Conservation (phyloP, 2,113 vertebrate species). For the Cygnus buccinator region DNA sequence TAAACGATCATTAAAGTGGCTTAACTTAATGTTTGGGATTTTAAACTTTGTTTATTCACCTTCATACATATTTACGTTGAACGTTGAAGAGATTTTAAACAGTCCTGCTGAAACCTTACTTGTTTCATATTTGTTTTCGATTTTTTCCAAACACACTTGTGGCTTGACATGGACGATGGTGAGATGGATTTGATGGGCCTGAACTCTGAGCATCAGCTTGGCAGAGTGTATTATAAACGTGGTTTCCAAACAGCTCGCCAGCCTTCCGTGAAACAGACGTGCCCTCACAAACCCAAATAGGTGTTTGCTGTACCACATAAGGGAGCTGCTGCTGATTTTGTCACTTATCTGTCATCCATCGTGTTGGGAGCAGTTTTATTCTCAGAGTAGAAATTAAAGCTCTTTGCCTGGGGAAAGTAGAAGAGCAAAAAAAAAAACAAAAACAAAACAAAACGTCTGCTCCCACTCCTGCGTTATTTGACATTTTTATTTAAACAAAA, state of each 20-base stretch:
- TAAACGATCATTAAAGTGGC: constrained; percentile 47
- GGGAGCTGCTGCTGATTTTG: constrained; percentile 55
- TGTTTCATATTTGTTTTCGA: constrained; percentile 71
- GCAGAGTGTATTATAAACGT: constrained; percentile 63
- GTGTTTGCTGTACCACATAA: constrained; percentile 52
- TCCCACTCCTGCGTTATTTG: constrained; percentile 64
- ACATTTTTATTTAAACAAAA: constrained; percentile 67
- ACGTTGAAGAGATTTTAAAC: constrained; percentile 62
- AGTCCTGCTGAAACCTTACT: constrained; percentile 72
- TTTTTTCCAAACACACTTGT: constrained; percentile 73
- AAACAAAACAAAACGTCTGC: constrained; percentile 52
- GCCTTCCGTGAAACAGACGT: constrained; percentile 61
- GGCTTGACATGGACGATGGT: constrained; percentile 71
- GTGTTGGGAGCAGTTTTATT: constrained; percentile 66
- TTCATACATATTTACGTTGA: constrained; percentile 70
- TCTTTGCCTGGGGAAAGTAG: constrained; percentile 63
- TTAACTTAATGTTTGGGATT: constrained; percentile 55
- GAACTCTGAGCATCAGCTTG: constrained; percentile 68
- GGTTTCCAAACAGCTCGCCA: constrained; percentile 70
- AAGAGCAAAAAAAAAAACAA: constrained; percentile 64
- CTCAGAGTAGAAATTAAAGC: constrained; percentile 70
- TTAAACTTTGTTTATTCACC: constrained; percentile 71
- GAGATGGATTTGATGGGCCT: constrained; percentile 75
- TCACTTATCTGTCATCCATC: constrained; percentile 65
- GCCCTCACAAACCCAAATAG: constrained; percentile 66